These are phyloP conservation scores for Pseudorhombus dupliciocellatus DNA, from an alignment of 2,113 vertebrate genomes.

Conservation along the genomic window DNA sequence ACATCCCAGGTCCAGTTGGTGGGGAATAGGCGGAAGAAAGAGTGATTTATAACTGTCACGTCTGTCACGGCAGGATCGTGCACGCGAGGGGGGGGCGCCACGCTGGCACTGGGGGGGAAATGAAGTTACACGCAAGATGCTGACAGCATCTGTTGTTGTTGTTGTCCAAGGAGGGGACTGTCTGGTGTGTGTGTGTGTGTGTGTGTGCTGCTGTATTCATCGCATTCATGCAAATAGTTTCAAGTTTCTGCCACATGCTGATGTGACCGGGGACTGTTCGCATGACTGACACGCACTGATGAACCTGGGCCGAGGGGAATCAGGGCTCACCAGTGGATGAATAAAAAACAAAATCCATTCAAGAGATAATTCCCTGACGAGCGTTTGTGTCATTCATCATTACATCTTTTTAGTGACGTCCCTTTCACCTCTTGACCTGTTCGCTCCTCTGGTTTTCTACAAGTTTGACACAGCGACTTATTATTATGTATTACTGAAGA, in stretches of 20 bases:
- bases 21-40: conserved; percentile 72
- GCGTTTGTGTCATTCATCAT: background rate
- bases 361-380: background rate
- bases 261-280: background rate
- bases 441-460: background rate
- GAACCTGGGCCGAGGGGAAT: background rate
- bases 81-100: conserved; percentile 47
- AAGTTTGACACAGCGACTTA: background rate
- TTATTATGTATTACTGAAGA: background rate
- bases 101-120: conserved; percentile 52
- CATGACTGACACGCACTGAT: background rate
- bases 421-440: background rate
- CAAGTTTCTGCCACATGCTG: background rate
- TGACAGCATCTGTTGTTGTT: conserved; percentile 64
- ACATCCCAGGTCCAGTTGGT: conserved; percentile 55
- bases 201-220: background rate
- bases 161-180: conserved; percentile 4
- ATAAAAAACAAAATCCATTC: background rate
- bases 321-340: too few relatives aligned
- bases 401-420: background rate
- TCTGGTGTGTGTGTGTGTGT: too few relatives aligned
- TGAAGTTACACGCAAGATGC: conserved; percentile 71
- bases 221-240: background rate
- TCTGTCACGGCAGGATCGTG: conserved; percentile 59
- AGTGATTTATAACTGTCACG: conserved; percentile 80